Conservation (phyloP, 2,888 invertebrate genomes). For the Agrotis ipsilon region DNA sequence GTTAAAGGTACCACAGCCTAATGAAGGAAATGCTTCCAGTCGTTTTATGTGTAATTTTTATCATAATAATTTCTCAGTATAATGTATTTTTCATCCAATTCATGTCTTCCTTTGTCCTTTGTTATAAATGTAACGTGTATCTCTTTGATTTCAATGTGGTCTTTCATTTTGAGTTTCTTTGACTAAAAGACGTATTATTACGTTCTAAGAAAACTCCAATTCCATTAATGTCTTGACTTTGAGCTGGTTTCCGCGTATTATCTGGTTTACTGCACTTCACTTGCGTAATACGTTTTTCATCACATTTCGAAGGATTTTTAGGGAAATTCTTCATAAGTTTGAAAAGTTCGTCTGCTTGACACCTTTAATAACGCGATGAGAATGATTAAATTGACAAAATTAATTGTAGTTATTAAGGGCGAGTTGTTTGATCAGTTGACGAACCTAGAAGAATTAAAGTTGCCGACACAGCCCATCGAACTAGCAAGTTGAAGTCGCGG, state of each 20-base stretch:
- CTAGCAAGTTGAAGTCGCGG: too few species aligned
- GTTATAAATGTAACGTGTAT: conserved; percentile 9
- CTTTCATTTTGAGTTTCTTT: conserved; percentile 9
- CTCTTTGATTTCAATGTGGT: conserved; percentile 18
- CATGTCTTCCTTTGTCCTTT: conserved; percentile 15
- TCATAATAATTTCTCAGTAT: conserved; percentile 45
- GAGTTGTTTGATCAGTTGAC: too few species aligned
- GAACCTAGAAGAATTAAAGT: too few species aligned
- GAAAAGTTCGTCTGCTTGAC: neutral
- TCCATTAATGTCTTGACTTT: conserved; percentile 1
- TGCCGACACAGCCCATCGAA: too few species aligned
- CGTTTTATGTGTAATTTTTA: conserved; percentile 59
- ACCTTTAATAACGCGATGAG: neutral
- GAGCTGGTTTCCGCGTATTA: neutral
- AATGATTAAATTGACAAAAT: neutral
- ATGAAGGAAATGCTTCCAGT: conserved; percentile 73
- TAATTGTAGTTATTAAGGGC: neutral
- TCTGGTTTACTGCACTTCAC: neutral
- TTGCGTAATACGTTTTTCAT: neutral
- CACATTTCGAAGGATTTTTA: neutral
- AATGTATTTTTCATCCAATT: conserved; percentile 22
- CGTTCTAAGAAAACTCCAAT: conserved; percentile 12
- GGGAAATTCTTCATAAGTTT: neutral
- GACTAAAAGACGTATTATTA: neutral
- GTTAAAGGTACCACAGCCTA: conserved; percentile 66